Base-by-base conservation (phyloP, 1,140 invertebrate species). In the Drosophila kepulauana region DNA sequence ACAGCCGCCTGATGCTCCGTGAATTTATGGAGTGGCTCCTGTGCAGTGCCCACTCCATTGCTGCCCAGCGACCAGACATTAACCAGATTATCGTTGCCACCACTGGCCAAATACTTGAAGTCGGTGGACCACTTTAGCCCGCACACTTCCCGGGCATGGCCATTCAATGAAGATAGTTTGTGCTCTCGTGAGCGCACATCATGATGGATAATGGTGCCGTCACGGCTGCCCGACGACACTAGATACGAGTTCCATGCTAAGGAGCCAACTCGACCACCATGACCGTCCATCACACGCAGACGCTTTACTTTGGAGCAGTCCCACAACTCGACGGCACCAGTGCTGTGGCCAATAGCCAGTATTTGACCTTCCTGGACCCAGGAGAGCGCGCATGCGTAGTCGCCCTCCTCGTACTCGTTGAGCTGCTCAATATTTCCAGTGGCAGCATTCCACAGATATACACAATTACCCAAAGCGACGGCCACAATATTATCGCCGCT, bases 401-500 rank as follows among this genome's bases (percentile, higher is more conserved):
- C 96, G 54, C 94, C 94, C n/a, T 95, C 95, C 15, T 97, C 96
- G 52, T 97, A 94, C 91, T 98, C 96, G 10, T 97, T 93, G 5
- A 99, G 93, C 93, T 95, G 95, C 62, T 96, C 95, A 82, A 99
- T 99, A 54, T 96, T 96, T 6, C 98, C 98, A 5, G 95, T 96
- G 13, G 94, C 96, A 10, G 98, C 98, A 94, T 99, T 98, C 99
- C 99, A 99, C 28, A 99, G 92, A 92, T 99, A 99, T 35, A 99
- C 96, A 75, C 96, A 95, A 46, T 94, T 94, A 20, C 96, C 96
- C 48, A 99, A 93, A 15, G 98, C 98, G 25, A 99, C 98, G 15
- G 98, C 98, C 33, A 99, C 93, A 73, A 98, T 95, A 93, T 99
- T 99, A 88, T 95, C 96, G n/a, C 93, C 92, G 77, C 97, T 98